Evolutionary conservation across 2,797 vertebrate species (phyloP).

Genomic region (Coilia nasus): DNA sequence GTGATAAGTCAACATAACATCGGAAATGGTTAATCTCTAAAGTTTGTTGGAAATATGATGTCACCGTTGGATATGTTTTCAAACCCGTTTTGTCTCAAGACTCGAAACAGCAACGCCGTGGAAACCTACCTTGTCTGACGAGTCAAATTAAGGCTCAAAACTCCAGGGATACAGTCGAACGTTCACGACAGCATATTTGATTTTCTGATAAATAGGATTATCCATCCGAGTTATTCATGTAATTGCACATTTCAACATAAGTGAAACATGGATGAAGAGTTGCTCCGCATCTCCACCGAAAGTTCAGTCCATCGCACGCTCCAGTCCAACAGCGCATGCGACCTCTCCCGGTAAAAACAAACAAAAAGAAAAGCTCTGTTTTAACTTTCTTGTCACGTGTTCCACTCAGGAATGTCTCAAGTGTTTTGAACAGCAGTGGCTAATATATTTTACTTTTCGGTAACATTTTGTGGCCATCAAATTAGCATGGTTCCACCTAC

Average conservation of each 20-base stretch:
- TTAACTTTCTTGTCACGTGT: slow-evolving; percentile 66
- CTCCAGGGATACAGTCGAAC: not conserved
- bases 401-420: slow-evolving; percentile 42
- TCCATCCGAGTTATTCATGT: not conserved
- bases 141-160: not conserved
- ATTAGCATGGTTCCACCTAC: not conserved
- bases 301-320: slow-evolving; percentile 21
- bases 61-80: not conserved
- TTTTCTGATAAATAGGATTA: not conserved
- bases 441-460: not conserved
- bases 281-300: not conserved
- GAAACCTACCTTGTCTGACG: slow-evolving; percentile 7
- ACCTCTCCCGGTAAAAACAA: slow-evolving; percentile 56
- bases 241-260: not conserved
- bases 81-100: not conserved
- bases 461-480: not conserved
- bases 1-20: not conserved
- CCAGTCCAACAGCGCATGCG: slow-evolving; percentile 46
- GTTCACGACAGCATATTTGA: not conserved
- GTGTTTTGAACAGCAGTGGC: not conserved
- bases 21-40: not conserved
- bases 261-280: not conserved
- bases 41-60: not conserved
- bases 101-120: not conserved
- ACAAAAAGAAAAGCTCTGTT: slow-evolving; percentile 48